Base-by-base conservation (phyloP, 2,113 vertebrate genomes). In the Scalopus aquaticus region DNA sequence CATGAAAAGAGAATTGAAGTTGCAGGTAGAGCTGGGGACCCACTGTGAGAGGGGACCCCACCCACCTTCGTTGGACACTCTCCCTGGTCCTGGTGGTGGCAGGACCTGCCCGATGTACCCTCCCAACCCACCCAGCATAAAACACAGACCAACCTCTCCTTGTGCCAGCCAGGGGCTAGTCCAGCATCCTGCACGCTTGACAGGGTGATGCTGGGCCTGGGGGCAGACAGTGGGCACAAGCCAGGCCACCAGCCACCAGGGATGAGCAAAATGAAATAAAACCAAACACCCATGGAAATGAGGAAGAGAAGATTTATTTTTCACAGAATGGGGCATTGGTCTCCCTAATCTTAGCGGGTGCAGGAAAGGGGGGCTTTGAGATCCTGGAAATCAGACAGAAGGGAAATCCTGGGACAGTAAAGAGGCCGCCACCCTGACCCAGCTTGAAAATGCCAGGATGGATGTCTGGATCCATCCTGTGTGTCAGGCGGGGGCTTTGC, bases 261-360 rank as follows among this genome's bases (percentile, higher is more conserved):
- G 54, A 20, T 56, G 54, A 56, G 51, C 17, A 20, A 56, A 22
- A 22, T 22, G 54, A 56, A 56, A 51, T 51, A 17, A 51, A 56
- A 9, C 54, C 54, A 56, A 56, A 22, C 17, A 56, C 20, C 5
- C 54, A 56, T 20, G 54, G 54, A 56, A 56, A 56, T 56, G 54
- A 56, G 54, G 85, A 10, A 32, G 56, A 86, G 51, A 69, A 92
- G n/a, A 2, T 95, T 93, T 90, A 90, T 81, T 60, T 49, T 65
- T 42, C 26, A 49, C 4, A 3, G 26, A 42, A 17, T 51, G 19
- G 13, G 17, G 13, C 5, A 42, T 13, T n/a, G 30, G 49, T 28
- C 5, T 32, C 28, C 28, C 39, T 37, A 5, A 4, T 16, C 2
- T 24, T 12, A 9, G 3, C 74, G 60, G 37, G 37, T 39, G 15